phyloP scores from a whole-genome alignment of 92 coral and sea anemone genomes.

The Epizoanthus rinbou region DNA sequence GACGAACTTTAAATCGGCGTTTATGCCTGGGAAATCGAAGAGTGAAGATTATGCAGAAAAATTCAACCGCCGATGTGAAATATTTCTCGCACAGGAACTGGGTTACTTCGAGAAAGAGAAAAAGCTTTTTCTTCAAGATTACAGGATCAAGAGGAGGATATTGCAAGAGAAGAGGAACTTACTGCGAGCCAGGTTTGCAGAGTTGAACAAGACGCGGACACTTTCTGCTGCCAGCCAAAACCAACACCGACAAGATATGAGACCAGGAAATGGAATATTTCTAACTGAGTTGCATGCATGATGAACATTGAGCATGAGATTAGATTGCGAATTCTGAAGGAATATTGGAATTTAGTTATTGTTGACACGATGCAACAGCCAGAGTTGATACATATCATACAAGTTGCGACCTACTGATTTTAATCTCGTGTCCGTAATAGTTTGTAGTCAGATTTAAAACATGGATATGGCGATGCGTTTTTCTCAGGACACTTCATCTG shows the following conservation, averaged over 20 bases:
- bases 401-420: too few relatives aligned
- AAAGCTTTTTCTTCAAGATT: conserved; percentile 8
- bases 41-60: conserved; percentile 13
- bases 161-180: not conserved
- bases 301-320: too few relatives aligned
- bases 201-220: not conserved
- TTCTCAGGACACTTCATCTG: too few relatives aligned
- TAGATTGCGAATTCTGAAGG: too few relatives aligned
- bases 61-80: conserved; percentile 10
- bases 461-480: too few relatives aligned
- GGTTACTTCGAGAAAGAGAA: conserved; percentile 10
- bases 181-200: not conserved
- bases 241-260: not conserved
- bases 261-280: not conserved
- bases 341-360: too few relatives aligned
- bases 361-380: too few relatives aligned
- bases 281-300: not conserved
- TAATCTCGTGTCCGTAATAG: too few relatives aligned
- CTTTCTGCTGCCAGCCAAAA: not conserved
- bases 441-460: too few relatives aligned
- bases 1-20: not conserved
- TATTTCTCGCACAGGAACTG: conserved; percentile 4
- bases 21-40: not conserved
- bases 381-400: too few relatives aligned
- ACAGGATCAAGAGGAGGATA: not conserved